Evolutionary conservation across 2,888 invertebrate species (phyloP).

Genomic region (Habrosyne pyritoides): DNA sequence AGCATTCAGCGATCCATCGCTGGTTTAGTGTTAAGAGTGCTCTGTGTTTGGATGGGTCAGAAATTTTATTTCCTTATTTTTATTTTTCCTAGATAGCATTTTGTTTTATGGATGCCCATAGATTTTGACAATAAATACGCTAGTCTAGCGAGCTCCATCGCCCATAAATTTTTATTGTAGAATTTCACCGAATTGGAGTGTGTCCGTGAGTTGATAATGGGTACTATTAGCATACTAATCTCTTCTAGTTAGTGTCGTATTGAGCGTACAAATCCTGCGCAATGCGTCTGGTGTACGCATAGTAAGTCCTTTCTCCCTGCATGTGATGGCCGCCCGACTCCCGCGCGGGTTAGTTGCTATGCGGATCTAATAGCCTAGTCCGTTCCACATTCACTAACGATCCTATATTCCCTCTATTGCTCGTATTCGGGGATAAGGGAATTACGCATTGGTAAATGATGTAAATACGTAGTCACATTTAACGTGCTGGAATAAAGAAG

Average conservation of each 20-base stretch:
- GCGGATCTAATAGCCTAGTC: conserved; percentile 35
- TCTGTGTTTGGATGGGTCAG: conserved; percentile 83
- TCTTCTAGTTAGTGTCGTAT: conserved; percentile 74
- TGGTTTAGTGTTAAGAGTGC: conserved; percentile 65
- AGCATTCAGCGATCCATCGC: conserved; percentile 55
- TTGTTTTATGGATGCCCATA: conserved; percentile 70
- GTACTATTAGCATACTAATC: conserved; percentile 76
- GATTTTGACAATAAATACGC: conserved; percentile 67
- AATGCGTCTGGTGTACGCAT: conserved; percentile 53
- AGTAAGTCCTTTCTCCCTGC: conserved; percentile 70
- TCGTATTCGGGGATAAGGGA: conserved; percentile 42
- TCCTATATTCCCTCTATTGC: conserved; percentile 37
- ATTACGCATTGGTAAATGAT: conserved; percentile 12
- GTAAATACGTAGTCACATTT: conserved; percentile 20
- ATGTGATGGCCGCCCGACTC: conserved; percentile 33
- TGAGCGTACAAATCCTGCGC: conserved; percentile 62
- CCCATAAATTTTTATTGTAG: conserved; percentile 73
- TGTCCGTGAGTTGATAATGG: conserved; percentile 64
- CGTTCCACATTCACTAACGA: conserved; percentile 29
- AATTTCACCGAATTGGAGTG: conserved; percentile 63
- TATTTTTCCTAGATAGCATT: conserved; percentile 63
- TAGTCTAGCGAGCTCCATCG: conserved; percentile 79
- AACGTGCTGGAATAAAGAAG: conserved; percentile 44
- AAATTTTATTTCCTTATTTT: conserved; percentile 55
- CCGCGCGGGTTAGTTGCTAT: conserved; percentile 25